Evolutionary conservation across 1,140 invertebrate genomes (phyloP).

Genomic region (Drosophila varians): DNA sequence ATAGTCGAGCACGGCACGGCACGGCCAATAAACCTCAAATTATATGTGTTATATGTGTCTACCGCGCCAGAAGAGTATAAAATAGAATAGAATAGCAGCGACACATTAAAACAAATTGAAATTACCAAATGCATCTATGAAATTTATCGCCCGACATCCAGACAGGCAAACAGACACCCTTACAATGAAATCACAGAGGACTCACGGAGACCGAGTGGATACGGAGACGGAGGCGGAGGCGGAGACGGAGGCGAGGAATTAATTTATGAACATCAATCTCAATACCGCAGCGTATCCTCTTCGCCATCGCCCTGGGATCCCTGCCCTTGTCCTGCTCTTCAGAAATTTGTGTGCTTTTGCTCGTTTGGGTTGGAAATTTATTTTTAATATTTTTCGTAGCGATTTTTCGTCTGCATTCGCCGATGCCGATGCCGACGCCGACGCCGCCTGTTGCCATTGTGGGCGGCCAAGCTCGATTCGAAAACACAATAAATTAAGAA

Average conservation of each 20-base stretch:
- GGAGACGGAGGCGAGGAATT: conserved; percentile 48
- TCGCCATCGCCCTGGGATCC: conserved; percentile 4
- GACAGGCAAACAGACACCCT: conserved; percentile 18
- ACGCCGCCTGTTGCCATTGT: conserved; percentile 40
- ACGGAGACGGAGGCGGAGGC: conserved; percentile 24
- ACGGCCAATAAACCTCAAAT: conserved; percentile 71
- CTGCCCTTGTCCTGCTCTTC: background rate
- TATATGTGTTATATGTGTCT: conserved; percentile 58
- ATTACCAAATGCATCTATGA: conserved; percentile 78
- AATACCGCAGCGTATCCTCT: conserved; percentile 44
- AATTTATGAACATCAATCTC: conserved; percentile 77
- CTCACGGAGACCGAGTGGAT: no score
- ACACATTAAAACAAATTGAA: conserved; percentile 78
- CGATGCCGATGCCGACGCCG: conserved; percentile 2
- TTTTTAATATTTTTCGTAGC: conserved; percentile 72
- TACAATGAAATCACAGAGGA: conserved; percentile 13
- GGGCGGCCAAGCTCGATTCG: conserved; percentile 58
- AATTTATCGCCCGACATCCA: conserved; percentile 63
- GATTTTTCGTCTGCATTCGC: conserved; percentile 47
- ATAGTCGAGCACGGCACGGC: conserved; percentile 36
- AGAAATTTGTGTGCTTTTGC: conserved; percentile 55
- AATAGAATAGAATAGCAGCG: conserved; percentile 36
- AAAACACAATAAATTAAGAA: conserved; percentile 80
- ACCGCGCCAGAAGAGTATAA: conserved; percentile 1
- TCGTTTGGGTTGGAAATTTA: conserved; percentile 65